Evolutionary conservation across 2,113 vertebrate genomes (phyloP), one percentile per base, ranked within the genome.

Genomic region (Cheilinus undulatus): DNA sequence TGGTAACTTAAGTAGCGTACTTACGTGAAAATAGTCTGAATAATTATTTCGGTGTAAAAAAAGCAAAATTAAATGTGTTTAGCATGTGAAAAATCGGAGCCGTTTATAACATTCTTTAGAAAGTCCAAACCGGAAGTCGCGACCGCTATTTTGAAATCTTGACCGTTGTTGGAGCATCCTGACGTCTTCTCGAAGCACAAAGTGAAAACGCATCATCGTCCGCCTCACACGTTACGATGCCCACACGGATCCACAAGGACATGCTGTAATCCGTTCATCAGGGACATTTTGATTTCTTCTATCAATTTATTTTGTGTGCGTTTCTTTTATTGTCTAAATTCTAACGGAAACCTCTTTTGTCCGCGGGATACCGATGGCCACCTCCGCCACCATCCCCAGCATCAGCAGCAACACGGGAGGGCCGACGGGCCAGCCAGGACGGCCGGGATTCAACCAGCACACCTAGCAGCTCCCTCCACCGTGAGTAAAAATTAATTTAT

Each of bases 151-250:
- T 2, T 14, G n/a, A 3, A 14, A 3, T 0, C 40, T 1, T 77
- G 76, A 52, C 59, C 1, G 6, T 6, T 1, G n/a, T 46, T 1
- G 54, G 17, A 75, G 76, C 83, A 68, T 80, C 70, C 76, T 88
- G 83, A 85, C 85, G 83, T 88, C 71, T 65, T 78, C 46, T 73
- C 56, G n/a, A 66, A 78, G 79, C 77, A 78, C 80, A 83, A 73
- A 81, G 80, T 86, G 70, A 58, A 53, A 65, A 73, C 75, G 65
- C 72, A 34, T 3, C 23, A 34, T 3, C 23, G 48, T 60, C 66
- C 27, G 69, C 43, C 58, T 45, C 32, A 3, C 46, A 0, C 61
- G 56, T 52, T 64, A 24, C 54, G 36, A 38, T 62, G 67, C 61
- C 50, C 69, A 0, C 59, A 54, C 73, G 40, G 67, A 62, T 10